Conservation (phyloP, 2,888 invertebrate genomes). For the Mayetiola destructor region DNA sequence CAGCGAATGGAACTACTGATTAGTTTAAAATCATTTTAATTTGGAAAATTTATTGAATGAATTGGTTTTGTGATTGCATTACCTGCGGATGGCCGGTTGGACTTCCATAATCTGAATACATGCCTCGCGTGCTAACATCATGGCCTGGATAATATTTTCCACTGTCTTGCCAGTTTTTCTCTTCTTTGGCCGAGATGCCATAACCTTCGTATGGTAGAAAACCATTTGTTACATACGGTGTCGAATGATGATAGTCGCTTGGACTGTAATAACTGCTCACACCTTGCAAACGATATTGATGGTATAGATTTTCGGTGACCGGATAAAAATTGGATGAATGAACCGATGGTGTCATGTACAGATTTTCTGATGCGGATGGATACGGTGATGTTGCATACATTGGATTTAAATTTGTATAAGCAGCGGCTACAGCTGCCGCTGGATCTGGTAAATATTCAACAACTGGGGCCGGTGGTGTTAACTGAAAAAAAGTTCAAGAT, state of each 20-base stretch:
- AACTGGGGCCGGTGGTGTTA: constrained; percentile 31
- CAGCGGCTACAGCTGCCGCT: constrained; percentile 51
- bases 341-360: constrained; percentile 37
- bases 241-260: constrained; percentile 57
- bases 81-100: constrained; percentile 24
- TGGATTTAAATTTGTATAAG: constrained; percentile 65
- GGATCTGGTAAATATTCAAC: constrained; percentile 38
- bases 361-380: constrained; percentile 44
- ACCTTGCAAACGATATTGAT: constrained; percentile 77
- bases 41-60: neutral
- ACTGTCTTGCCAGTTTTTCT: constrained; percentile 36
- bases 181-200: constrained; percentile 36
- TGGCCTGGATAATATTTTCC: constrained; percentile 44
- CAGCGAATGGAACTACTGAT: neutral
- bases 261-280: constrained; percentile 59
- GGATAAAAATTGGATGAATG: constrained; percentile 57
- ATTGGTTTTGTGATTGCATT: neutral
- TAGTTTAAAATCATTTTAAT: neutral
- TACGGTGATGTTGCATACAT: constrained; percentile 65
- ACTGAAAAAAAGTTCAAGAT: constrained; percentile 19
- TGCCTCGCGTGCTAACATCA: constrained; percentile 29
- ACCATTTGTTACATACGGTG: constrained; percentile 62
- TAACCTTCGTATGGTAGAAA: constrained; percentile 51
- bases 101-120: constrained; percentile 32
- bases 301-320: constrained; percentile 75